Base-by-base conservation (phyloP, 2,888 invertebrate genomes). In the Leptinotarsa juncta region DNA sequence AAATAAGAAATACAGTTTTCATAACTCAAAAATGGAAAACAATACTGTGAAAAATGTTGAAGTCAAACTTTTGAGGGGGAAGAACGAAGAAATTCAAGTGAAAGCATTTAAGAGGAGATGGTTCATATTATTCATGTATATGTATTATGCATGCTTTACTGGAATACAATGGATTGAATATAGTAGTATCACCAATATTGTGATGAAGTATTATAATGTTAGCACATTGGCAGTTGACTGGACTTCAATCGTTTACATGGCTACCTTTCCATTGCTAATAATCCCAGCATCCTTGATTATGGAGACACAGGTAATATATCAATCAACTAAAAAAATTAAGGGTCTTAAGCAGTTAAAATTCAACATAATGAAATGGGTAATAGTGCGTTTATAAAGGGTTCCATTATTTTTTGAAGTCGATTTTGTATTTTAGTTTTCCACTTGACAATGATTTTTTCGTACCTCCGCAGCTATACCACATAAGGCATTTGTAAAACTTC, bases 241-340 rank as follows among this genome's bases (percentile, higher is more conserved):
- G 97, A 96, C 98, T 32, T 97, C 97, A 60, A 96, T 98, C 95
- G 92, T 98, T 83, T 98, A 94, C 89, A 98, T 98, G 98, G 91
- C 96, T 78, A 91, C 94, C 3, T 99, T 99, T 88, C 97, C 98
- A 82, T 95, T 97, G 4, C 92, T 98, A 80, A 96, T 99, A 83
- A 95, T 99, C 84, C 99, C 98, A 0, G 97, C 95, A 23, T 96
- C 97, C 84, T 98, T 95, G 93, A 91, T 98, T 71, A 91, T 99
- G 82, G 96, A 98, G 86, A 95, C 94, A 90, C 94, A 93, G 89
- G 98, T 96, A 88, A 93, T 42, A 10, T 10, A 42, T 10, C 10
- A 42, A 10, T 42, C 42, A 42, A 42, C 42, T 10, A 10, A 10
- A 42, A 32, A 32, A 32, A 7, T 32, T 32, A 7, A 32, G 32